phyloP scores from a whole-genome alignment of 1,140 invertebrate genomes.

The Pseudomyrmex gracilis region DNA sequence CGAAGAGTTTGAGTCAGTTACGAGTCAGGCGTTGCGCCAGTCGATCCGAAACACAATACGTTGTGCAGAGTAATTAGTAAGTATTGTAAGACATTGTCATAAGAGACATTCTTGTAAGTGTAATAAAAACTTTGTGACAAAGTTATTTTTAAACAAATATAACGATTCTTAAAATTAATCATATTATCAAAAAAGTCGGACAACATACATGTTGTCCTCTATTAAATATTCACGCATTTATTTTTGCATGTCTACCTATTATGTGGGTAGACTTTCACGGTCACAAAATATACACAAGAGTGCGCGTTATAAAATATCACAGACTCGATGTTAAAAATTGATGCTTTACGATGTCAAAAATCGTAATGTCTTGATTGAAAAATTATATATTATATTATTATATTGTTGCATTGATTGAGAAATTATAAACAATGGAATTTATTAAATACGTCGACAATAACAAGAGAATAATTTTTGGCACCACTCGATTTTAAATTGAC shows the following conservation, averaged over 20 bases:
- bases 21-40: too few species aligned
- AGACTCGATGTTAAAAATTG: slow-evolving; percentile 31
- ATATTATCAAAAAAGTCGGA: slow-evolving; percentile 1
- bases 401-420: too few species aligned
- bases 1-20: too few species aligned
- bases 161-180: too few species aligned
- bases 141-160: too few species aligned
- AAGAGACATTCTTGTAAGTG: too few species aligned
- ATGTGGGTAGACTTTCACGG: slow-evolving; percentile 57
- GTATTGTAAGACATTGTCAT: too few species aligned
- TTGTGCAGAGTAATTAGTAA: too few species aligned
- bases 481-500: not conserved
- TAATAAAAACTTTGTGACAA: too few species aligned
- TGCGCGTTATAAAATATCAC: slow-evolving; percentile 38
- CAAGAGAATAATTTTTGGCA: not conserved
- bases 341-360: not conserved
- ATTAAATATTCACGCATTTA: slow-evolving; percentile 53
- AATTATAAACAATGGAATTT: too few species aligned
- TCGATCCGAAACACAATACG: too few species aligned
- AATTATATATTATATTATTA: too few species aligned
- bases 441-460: not conserved
- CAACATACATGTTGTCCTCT: slow-evolving; percentile 45
- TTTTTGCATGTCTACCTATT: slow-evolving; percentile 3
- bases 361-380: slow-evolving; percentile 22
- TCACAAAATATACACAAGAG: slow-evolving; percentile 57